These are phyloP conservation scores for Trichonephila clavata DNA, from an alignment of 1,140 invertebrate species.

Conservation along the genomic window DNA sequence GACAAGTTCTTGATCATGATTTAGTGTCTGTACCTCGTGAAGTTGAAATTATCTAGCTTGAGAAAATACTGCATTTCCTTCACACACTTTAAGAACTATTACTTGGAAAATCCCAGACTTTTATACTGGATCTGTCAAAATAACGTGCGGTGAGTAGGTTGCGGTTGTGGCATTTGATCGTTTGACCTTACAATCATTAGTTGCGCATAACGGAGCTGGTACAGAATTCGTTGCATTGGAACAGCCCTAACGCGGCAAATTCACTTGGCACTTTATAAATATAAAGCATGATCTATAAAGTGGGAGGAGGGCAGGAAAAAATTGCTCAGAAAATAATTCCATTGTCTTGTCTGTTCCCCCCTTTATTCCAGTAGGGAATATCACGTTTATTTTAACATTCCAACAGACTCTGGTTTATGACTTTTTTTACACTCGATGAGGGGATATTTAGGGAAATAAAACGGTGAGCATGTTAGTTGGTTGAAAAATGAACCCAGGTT, in stretches of 20 bases:
- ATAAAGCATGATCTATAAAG: background rate
- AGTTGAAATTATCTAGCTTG: no score
- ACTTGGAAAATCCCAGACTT: background rate
- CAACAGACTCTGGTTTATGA: background rate
- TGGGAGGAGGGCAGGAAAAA: background rate
- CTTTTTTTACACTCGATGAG: constrained; percentile 10
- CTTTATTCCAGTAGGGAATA: constrained; percentile 8
- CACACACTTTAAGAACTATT: background rate
- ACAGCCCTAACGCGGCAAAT: background rate
- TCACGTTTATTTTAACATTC: background rate
- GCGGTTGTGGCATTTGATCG: constrained; percentile 27
- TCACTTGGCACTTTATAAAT: background rate
- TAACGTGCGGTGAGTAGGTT: background rate
- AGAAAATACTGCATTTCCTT: background rate
- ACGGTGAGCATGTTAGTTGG: background rate
- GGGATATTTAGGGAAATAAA: constrained; percentile 23
- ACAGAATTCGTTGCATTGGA: background rate
- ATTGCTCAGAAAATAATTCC: background rate
- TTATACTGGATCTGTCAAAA: constrained; percentile 1
- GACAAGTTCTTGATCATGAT: no score
- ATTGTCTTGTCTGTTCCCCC: background rate
- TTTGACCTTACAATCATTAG: constrained; percentile 23
- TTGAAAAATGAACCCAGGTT: background rate
- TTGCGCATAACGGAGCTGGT: constrained; percentile 19
- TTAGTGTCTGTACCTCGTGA: no score